These are phyloP conservation scores for Chloromyia formosa DNA, from an alignment of 2,888 invertebrate genomes.

Conservation along the genomic window DNA sequence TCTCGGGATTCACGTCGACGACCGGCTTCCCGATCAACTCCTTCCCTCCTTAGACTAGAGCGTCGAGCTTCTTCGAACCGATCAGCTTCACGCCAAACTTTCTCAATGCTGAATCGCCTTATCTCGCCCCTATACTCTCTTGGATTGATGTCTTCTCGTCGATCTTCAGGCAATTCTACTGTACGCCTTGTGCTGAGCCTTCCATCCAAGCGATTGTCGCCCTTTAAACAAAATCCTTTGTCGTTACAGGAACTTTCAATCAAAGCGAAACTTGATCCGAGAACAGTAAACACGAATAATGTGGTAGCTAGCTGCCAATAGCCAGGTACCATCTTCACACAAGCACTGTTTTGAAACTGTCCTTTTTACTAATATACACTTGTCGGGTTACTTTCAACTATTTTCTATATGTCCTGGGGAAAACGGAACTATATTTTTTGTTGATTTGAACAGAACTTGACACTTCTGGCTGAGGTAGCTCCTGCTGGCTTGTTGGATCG, in stretches of 20 bases:
- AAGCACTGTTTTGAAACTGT: neutral
- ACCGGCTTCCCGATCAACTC: neutral
- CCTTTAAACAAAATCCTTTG: slow-evolving; percentile 27
- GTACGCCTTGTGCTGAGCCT: neutral
- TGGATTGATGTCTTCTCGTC: neutral
- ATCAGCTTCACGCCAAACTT: slow-evolving; percentile 25
- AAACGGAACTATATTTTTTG: neutral
- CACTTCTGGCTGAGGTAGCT: neutral
- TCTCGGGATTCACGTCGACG: neutral
- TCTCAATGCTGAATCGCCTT: slow-evolving; percentile 24
- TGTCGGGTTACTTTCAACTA: neutral
- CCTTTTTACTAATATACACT: neutral
- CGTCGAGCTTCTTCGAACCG: neutral
- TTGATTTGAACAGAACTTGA: neutral
- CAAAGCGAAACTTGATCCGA: slow-evolving; percentile 27
- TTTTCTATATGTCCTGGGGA: neutral
- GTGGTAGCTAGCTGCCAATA: slow-evolving; percentile 55
- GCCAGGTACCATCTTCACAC: slow-evolving; percentile 53
- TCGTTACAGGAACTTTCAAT: slow-evolving; percentile 28
- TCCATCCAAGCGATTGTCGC: neutral
- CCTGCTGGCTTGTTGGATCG: slow-evolving; percentile 5
- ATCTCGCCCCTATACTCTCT: neutral
- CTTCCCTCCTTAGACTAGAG: neutral
- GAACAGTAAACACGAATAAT: slow-evolving; percentile 50
- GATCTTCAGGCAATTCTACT: neutral